Evolutionary conservation across 2,797 vertebrate species (phyloP).

Genomic region (Neopelma chrysocephalum): DNA sequence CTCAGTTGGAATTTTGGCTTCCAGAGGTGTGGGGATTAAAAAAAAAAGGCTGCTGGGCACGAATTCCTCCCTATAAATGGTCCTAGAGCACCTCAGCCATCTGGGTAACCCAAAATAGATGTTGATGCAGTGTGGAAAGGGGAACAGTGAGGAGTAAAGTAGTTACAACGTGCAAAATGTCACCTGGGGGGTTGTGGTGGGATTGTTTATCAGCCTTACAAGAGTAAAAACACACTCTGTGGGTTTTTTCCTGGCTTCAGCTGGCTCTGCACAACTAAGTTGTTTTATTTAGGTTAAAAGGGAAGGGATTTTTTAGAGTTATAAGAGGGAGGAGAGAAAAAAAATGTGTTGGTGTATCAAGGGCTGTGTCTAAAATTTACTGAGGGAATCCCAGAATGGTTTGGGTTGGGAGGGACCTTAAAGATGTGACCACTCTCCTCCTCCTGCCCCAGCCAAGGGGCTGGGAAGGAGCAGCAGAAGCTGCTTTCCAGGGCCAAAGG

Average conservation of each 20-base stretch:
- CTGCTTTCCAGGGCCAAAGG: background rate
- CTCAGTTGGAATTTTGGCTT: background rate
- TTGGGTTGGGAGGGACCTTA: background rate
- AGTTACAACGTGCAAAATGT: background rate
- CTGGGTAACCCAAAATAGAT: background rate
- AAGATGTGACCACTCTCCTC: background rate
- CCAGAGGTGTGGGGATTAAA: accelerated
- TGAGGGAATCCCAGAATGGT: background rate
- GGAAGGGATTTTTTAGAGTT: background rate
- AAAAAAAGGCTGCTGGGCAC: background rate
- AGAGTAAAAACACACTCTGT: background rate
- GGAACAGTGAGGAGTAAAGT: background rate
- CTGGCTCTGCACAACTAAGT: accelerated
- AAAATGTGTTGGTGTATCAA: background rate
- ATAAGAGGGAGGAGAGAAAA: background rate
- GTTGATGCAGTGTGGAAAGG: background rate
- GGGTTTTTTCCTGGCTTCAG: background rate
- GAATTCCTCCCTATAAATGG: background rate
- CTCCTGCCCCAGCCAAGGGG: background rate
- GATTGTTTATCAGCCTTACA: background rate
- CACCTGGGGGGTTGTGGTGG: background rate
- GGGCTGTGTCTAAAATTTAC: background rate
- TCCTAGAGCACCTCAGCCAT: constrained; percentile 28
- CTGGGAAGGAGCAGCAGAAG: background rate
- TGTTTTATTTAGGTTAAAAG: background rate